These are phyloP conservation scores for Pantherophis alleghaniensis DNA, from an alignment of 2,797 vertebrate species.

Conservation along the genomic window DNA sequence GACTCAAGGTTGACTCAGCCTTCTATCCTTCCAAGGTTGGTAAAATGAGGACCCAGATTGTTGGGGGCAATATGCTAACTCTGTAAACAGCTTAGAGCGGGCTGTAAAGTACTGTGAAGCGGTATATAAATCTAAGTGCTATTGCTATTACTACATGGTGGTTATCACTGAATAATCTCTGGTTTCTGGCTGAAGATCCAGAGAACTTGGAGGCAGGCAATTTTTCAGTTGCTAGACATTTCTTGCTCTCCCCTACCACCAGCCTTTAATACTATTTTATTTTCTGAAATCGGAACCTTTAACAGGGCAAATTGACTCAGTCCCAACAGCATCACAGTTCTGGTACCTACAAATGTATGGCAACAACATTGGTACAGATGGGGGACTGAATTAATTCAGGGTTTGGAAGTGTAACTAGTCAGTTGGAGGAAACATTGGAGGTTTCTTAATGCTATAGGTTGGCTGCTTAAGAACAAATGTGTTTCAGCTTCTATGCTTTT, in stretches of 20 bases:
- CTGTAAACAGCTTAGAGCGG: too few relatives aligned
- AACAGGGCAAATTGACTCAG: background rate
- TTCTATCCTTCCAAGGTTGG: too few relatives aligned
- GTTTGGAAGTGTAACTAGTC: background rate
- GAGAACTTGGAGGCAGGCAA: background rate
- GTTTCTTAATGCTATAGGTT: background rate
- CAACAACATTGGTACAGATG: background rate
- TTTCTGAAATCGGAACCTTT: background rate
- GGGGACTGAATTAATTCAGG: background rate
- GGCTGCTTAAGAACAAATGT: background rate
- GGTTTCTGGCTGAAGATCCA: background rate
- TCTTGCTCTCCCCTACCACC: background rate
- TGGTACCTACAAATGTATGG: background rate
- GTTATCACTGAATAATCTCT: background rate
- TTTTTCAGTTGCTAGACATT: background rate
- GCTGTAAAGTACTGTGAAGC: too few relatives aligned
- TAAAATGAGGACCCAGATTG: too few relatives aligned
- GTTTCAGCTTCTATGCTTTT: background rate
- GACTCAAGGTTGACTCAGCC: too few relatives aligned
- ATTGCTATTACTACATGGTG: background rate
- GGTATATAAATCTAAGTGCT: too few relatives aligned
- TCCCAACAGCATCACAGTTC: background rate
- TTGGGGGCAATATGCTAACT: too few relatives aligned
- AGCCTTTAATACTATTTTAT: background rate
- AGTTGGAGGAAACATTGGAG: background rate